Percentiles rank a stretch among this genome's conserved stretches.
Conservation (phyloP, 53 echinoderm and acorn worm genomes). For the Antedon mediterranea region DNA sequence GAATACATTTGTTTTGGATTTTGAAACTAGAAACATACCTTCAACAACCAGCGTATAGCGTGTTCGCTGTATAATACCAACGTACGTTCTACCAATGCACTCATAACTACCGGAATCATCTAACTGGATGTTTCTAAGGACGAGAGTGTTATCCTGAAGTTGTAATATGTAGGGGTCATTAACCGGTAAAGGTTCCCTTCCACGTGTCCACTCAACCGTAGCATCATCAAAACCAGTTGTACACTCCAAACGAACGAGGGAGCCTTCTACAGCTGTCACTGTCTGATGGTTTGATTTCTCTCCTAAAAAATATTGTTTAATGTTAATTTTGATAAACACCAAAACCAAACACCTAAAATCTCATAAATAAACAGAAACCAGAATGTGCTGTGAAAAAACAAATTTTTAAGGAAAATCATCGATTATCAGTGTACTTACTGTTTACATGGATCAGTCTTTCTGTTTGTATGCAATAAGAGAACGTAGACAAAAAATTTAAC, state of each 20-base stretch:
- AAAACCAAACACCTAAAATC: not conserved
- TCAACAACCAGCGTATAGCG: constrained; percentile 60
- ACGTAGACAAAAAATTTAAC: too few species aligned
- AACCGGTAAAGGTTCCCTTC: constrained; percentile 9
- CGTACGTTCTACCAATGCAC: constrained; percentile 58
- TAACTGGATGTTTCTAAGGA: constrained; percentile 39
- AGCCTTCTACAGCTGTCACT: constrained; percentile 20
- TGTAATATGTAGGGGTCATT: constrained; percentile 38
- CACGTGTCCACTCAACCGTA: constrained; percentile 2
- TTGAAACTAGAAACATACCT: constrained; percentile 30
- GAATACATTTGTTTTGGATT: too few species aligned
- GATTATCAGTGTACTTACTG: too few species aligned
- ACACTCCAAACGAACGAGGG: constrained; percentile 26
- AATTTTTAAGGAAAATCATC: too few species aligned
- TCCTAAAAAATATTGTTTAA: not conserved
- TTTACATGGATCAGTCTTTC: too few species aligned
- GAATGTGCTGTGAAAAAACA: not conserved
- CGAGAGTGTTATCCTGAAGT: constrained; percentile 39
- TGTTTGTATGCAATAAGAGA: too few species aligned
- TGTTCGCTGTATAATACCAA: constrained; percentile 51
- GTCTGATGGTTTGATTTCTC: constrained; percentile 22
- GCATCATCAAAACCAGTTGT: constrained; percentile 8
- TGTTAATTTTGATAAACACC: not conserved
- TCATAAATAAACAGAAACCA: not conserved
- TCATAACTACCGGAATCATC: constrained; percentile 62